Evolutionary conservation across 2,797 vertebrate genomes (phyloP).

Genomic region (Sibirionetta formosa): DNA sequence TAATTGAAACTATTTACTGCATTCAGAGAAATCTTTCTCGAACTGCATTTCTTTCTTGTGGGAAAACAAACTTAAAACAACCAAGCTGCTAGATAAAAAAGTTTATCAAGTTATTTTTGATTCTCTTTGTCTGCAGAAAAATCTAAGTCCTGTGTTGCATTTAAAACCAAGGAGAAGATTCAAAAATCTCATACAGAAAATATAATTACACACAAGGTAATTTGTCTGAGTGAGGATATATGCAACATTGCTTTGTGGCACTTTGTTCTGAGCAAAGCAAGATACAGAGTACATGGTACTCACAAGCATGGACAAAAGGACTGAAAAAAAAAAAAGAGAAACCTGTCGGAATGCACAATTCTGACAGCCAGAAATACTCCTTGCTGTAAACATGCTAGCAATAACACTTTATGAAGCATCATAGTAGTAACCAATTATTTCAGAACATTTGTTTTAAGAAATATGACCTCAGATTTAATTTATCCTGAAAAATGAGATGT

Average conservation of each 20-base stretch:
- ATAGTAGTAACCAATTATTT: not conserved
- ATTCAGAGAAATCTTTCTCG: not conserved
- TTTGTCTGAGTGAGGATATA: not conserved
- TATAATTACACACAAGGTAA: not conserved
- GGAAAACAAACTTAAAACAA: not conserved
- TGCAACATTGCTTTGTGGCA: not conserved
- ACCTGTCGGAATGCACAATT: accelerated
- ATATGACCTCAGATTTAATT: not conserved
- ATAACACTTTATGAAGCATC: not conserved
- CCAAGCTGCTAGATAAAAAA: not conserved
- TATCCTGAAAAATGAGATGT: not conserved
- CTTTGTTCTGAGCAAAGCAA: not conserved
- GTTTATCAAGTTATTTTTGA: not conserved
- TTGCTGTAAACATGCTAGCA: not conserved
- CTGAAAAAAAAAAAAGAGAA: not conserved
- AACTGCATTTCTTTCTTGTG: not conserved
- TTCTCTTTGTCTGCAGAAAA: not conserved
- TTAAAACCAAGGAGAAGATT: not conserved
- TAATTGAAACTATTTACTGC: not conserved
- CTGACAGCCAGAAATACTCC: not conserved
- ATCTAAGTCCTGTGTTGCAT: not conserved
- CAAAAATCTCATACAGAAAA: not conserved
- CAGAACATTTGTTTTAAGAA: not conserved
- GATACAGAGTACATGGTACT: not conserved
- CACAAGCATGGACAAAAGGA: not conserved